Conservation (phyloP, 2,888 invertebrate species). For the Anodontia alba region DNA sequence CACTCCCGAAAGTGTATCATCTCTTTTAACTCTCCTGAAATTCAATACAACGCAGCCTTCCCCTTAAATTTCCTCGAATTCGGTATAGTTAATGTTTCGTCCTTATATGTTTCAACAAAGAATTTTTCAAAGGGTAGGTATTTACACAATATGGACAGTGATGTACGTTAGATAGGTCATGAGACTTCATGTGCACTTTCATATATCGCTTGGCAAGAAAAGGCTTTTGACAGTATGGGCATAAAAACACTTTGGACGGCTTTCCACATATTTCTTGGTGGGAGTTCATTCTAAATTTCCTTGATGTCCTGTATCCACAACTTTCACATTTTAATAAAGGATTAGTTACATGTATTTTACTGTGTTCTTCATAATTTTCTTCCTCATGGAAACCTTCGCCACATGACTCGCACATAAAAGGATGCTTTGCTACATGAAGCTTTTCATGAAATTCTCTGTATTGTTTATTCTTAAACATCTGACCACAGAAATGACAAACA, state of each 20-base stretch:
- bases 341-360: constrained; percentile 27
- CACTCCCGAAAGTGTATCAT: too few species aligned
- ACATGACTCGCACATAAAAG: constrained; percentile 35
- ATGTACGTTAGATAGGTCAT: constrained; percentile 45
- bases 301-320: constrained; percentile 41
- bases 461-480: constrained; percentile 45
- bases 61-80: too few species aligned
- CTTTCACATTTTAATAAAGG: constrained; percentile 44
- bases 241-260: constrained; percentile 36
- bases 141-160: constrained; percentile 47
- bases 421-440: constrained; percentile 26
- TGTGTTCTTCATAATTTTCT: constrained; percentile 24
- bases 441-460: constrained; percentile 50
- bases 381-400: constrained; percentile 37
- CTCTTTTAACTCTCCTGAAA: too few species aligned
- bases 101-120: constrained; percentile 49
- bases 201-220: constrained; percentile 49
- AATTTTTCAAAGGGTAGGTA: constrained; percentile 50
- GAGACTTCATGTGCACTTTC: constrained; percentile 49
- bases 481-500: constrained; percentile 37
- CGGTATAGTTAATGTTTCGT: constrained; percentile 31
- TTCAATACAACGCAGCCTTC: too few species aligned
- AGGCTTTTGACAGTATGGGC: constrained; percentile 48
- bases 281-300: constrained; percentile 44
- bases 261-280: constrained; percentile 47